Conservation (phyloP, 2,797 vertebrate species). For the Oreonectes daqikongensis region DNA sequence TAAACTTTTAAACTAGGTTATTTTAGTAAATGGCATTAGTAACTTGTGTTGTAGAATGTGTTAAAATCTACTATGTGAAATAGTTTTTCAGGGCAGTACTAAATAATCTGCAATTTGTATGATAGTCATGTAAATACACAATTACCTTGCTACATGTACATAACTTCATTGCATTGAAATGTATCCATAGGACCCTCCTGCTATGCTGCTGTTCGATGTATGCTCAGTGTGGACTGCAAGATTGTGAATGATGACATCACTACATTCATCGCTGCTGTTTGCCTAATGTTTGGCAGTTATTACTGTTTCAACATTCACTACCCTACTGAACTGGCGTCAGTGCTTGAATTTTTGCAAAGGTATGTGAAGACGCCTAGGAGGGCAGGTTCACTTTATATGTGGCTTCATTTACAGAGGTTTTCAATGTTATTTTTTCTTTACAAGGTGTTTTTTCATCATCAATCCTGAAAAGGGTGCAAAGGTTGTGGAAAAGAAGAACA, state of each 20-base stretch:
- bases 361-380: too few relatives aligned
- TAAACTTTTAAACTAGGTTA: neutral
- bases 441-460: too few relatives aligned
- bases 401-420: too few relatives aligned
- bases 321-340: too few relatives aligned
- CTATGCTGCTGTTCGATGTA: neutral
- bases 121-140: conserved; percentile 1
- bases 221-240: neutral
- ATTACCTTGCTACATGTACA: neutral
- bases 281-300: too few relatives aligned
- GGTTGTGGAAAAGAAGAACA: too few relatives aligned
- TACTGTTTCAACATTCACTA: too few relatives aligned
- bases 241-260: too few relatives aligned
- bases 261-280: neutral
- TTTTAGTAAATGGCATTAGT: neutral
- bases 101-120: conserved; percentile 5
- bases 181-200: conserved; percentile 3
- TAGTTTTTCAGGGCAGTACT: conserved; percentile 2
- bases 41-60: neutral
- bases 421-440: too few relatives aligned
- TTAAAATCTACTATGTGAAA: neutral
- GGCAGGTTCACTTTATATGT: too few relatives aligned
- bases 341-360: too few relatives aligned
- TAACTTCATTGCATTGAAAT: conserved; percentile 9
- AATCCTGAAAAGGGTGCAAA: too few relatives aligned